Evolutionary conservation across 2,888 invertebrate species (phyloP).

Genomic region (Tillus elongatus): DNA sequence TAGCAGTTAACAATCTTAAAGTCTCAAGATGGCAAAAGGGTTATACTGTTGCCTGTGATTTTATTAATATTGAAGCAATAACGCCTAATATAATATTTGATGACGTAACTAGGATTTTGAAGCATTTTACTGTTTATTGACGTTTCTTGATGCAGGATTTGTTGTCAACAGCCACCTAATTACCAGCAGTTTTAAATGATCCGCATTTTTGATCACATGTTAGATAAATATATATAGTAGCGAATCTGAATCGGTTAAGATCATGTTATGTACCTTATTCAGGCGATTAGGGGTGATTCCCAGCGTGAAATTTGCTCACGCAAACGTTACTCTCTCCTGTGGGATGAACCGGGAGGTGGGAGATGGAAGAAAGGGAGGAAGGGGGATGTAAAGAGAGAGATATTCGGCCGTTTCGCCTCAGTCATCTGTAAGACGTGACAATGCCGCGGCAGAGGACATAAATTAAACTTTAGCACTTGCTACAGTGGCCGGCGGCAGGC

Average conservation of each 20-base stretch:
- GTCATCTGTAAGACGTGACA: slow-evolving; percentile 44
- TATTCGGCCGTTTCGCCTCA: slow-evolving; percentile 23
- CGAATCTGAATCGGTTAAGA: slow-evolving; percentile 1
- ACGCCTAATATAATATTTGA: too few species aligned
- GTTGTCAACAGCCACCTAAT: too few species aligned
- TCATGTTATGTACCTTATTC: slow-evolving; percentile 3
- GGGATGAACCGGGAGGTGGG: background rate
- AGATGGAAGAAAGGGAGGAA: slow-evolving; percentile 6
- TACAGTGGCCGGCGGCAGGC: slow-evolving; percentile 40
- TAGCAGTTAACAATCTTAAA: too few species aligned
- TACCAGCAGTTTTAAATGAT: too few species aligned
- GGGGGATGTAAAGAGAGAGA: slow-evolving; percentile 13
- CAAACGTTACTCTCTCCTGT: background rate
- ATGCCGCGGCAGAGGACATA: slow-evolving; percentile 40
- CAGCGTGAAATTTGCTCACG: slow-evolving; percentile 2
- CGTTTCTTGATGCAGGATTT: too few species aligned
- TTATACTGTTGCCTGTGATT: too few species aligned
- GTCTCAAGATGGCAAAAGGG: too few species aligned
- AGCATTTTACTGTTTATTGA: too few species aligned
- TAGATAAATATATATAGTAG: too few species aligned
- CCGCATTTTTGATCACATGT: too few species aligned
- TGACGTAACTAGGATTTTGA: too few species aligned
- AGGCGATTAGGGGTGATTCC: background rate
- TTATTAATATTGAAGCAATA: too few species aligned
- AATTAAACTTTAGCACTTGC: slow-evolving; percentile 44